Percentiles rank a stretch among this genome's conserved stretches.
These are phyloP conservation scores for Caenorhabditis parvicauda DNA, from an alignment of 2,888 invertebrate species.

Conservation along the genomic window DNA sequence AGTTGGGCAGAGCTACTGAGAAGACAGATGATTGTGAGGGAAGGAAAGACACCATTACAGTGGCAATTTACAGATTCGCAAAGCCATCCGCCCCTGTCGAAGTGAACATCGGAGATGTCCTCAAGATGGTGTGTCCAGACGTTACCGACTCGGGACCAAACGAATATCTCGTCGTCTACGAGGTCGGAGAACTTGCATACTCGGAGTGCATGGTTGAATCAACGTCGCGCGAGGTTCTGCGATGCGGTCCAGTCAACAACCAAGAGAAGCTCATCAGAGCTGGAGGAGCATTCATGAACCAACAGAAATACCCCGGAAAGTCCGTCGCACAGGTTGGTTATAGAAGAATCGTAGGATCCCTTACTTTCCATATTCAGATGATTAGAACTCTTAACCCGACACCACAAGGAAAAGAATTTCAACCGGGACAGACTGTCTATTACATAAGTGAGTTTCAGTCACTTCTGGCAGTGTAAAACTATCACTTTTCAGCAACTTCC, in stretches of 20 bases:
- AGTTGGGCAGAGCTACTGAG: no score
- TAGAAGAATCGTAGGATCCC: no score
- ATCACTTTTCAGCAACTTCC: constrained; percentile 19
- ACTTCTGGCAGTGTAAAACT: background rate
- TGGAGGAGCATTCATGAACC: no score
- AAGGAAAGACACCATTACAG: no score
- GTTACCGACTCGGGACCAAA: background rate
- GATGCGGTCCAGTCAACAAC: constrained; percentile 10
- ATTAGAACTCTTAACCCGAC: constrained; percentile 22
- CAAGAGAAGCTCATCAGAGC: constrained; percentile 7
- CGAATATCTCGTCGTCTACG: constrained; percentile 22
- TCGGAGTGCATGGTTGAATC: constrained; percentile 18
- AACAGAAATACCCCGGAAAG: constrained; percentile 3
- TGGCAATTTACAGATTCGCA: no score
- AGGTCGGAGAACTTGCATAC: constrained; percentile 21
- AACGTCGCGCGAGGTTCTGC: constrained; percentile 11
- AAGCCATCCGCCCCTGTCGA: constrained; percentile 19
- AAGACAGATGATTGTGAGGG: no score
- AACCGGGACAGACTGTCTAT: constrained; percentile 19
- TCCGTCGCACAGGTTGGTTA: no score
- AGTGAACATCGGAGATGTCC: constrained; percentile 22
- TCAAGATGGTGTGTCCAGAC: constrained; percentile 25
- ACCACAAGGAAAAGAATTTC: constrained; percentile 24
- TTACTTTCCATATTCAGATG: constrained; percentile 11
- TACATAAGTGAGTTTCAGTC: constrained; percentile 21